Evolutionary conservation across 2,888 invertebrate species (phyloP).

Genomic region (Yponomeuta malinellus): DNA sequence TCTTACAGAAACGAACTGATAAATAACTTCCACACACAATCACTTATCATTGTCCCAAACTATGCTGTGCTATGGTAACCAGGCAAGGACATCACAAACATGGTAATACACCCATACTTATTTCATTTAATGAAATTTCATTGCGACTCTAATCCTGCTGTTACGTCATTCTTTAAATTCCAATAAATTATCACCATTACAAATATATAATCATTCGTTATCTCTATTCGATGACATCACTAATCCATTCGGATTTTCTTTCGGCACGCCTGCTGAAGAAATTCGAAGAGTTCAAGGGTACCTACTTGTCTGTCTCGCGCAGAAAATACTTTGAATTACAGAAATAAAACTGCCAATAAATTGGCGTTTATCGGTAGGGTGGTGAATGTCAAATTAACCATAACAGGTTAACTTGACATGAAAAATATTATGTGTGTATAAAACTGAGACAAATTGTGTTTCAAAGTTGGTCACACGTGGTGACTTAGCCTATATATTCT

Average conservation of each 20-base stretch:
- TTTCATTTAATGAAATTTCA: too few relatives aligned
- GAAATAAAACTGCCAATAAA: background rate
- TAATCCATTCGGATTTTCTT: background rate
- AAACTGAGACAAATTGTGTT: too few relatives aligned
- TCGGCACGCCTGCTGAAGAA: background rate
- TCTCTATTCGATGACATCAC: background rate
- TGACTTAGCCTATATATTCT: too few relatives aligned
- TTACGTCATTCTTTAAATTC: background rate
- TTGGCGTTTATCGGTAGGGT: too few relatives aligned
- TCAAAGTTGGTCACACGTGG: too few relatives aligned
- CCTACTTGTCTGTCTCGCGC: background rate
- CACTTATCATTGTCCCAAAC: background rate
- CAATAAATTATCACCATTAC: background rate
- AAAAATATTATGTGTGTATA: too few relatives aligned
- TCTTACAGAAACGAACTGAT: background rate
- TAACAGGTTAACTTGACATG: too few relatives aligned
- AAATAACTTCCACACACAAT: background rate
- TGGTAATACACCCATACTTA: too few relatives aligned
- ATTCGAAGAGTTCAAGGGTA: background rate
- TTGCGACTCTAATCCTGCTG: background rate
- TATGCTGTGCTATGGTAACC: too few relatives aligned
- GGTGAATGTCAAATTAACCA: too few relatives aligned
- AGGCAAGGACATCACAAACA: too few relatives aligned
- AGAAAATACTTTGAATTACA: background rate
- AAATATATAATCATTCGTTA: background rate